Percentiles rank a stretch among this genome's conserved stretches.
phyloP scores from a whole-genome alignment of 1,140 invertebrate species.

The Apis cerana region DNA sequence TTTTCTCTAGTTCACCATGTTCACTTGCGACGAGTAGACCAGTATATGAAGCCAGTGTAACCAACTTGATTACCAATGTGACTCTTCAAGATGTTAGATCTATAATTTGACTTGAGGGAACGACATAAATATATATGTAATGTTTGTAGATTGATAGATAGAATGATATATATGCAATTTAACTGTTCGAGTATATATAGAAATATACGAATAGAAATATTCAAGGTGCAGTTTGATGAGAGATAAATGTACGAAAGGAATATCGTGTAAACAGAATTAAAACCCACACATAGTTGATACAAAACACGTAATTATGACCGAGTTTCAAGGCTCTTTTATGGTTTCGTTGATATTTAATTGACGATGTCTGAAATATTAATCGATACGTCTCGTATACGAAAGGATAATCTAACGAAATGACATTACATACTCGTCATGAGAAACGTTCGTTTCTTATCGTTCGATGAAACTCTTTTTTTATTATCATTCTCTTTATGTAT shows the following conservation, averaged over 20 bases:
- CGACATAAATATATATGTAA: background rate
- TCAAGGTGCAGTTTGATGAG: slow-evolving; percentile 38
- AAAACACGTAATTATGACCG: slow-evolving; percentile 25
- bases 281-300: background rate
- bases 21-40: no score
- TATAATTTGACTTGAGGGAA: background rate
- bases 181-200: background rate
- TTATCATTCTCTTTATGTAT: background rate
- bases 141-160: background rate
- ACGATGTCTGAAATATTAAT: slow-evolving; percentile 45
- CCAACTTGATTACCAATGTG: background rate
- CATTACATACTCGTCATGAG: background rate
- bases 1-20: background rate
- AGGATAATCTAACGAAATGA: background rate
- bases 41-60: background rate
- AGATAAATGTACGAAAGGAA: slow-evolving; percentile 47
- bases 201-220: background rate
- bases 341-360: slow-evolving; percentile 25
- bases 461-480: background rate
- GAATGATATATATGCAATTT: background rate
- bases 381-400: background rate
- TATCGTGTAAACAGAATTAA: slow-evolving; percentile 41
- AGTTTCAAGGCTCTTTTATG: slow-evolving; percentile 10
- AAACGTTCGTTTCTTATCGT: background rate
- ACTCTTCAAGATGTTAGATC: background rate